These are phyloP conservation scores for Nowickia ferox DNA, from an alignment of 2,888 invertebrate species.

Conservation along the genomic window DNA sequence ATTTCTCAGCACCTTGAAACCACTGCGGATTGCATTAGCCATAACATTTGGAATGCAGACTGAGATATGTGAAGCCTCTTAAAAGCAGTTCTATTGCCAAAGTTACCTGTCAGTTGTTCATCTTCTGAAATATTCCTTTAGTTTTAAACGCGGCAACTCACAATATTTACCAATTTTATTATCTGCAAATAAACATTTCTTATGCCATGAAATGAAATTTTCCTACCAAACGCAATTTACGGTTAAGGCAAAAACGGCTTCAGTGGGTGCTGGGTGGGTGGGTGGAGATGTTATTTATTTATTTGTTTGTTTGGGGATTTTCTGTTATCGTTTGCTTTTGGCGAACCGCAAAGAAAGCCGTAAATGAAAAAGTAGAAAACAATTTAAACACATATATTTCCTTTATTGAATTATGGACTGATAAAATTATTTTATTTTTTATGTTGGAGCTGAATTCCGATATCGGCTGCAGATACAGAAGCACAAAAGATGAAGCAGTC, in stretches of 20 bases:
- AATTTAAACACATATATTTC: slow-evolving; percentile 11
- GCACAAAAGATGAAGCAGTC: slow-evolving; percentile 37
- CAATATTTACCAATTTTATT: slow-evolving; percentile 6
- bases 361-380: slow-evolving; percentile 12
- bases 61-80: too few species aligned
- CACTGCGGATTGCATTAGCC: too few species aligned
- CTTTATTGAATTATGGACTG: slow-evolving; percentile 55
- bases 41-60: too few species aligned
- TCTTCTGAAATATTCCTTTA: neutral
- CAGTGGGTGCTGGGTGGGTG: neutral
- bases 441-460: slow-evolving; percentile 48
- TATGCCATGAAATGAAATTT: slow-evolving; percentile 39
- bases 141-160: slow-evolving; percentile 17
- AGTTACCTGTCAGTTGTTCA: neutral
- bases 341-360: slow-evolving; percentile 27
- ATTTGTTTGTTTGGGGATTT: slow-evolving; percentile 19
- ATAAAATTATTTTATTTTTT: slow-evolving; percentile 48
- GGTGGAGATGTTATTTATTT: neutral
- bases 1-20: too few species aligned
- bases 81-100: too few species aligned
- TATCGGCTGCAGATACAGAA: slow-evolving; percentile 40
- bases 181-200: slow-evolving; percentile 46
- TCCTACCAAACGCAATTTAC: slow-evolving; percentile 42
- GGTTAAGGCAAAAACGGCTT: neutral
- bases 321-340: slow-evolving; percentile 21